These are phyloP conservation scores for Heloderma charlesbogerti DNA, from an alignment of 2,113 vertebrate genomes.

Conservation along the genomic window DNA sequence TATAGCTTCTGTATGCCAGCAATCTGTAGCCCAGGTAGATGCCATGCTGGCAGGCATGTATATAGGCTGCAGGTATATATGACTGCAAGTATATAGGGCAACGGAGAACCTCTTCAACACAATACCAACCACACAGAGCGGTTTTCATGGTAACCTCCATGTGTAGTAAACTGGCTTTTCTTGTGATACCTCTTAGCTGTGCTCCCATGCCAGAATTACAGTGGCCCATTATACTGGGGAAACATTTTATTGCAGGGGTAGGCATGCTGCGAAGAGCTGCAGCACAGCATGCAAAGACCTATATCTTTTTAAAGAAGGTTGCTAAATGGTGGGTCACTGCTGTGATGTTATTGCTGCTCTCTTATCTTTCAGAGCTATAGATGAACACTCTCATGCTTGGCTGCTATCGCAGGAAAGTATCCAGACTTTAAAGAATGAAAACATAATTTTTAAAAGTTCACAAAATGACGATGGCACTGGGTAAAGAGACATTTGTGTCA, in stretches of 20 bases:
- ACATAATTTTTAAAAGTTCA: neutral
- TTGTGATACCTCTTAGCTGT: neutral
- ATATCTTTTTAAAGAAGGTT: neutral
- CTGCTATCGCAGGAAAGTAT: no score
- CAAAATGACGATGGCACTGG: neutral
- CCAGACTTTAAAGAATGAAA: no score
- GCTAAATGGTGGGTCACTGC: neutral
- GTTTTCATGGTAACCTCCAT: neutral
- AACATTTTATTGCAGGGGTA: neutral
- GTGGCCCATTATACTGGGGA: neutral
- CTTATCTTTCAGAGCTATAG: neutral
- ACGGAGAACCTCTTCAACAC: no score
- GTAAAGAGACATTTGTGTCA: neutral
- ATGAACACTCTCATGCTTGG: neutral
- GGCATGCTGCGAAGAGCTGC: neutral
- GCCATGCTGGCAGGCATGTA: neutral
- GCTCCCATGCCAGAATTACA: neutral
- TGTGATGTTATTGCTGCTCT: neutral
- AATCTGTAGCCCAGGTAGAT: neutral
- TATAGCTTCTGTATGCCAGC: neutral
- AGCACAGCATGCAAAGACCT: neutral
- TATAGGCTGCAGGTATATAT: neutral
- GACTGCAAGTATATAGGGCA: no score
- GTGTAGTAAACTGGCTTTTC: neutral
- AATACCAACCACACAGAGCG: neutral